Evolutionary conservation across 2,113 vertebrate species (phyloP), one percentile per base, ranked within the genome.

Genomic region (Thalassarche chlororhynchos): DNA sequence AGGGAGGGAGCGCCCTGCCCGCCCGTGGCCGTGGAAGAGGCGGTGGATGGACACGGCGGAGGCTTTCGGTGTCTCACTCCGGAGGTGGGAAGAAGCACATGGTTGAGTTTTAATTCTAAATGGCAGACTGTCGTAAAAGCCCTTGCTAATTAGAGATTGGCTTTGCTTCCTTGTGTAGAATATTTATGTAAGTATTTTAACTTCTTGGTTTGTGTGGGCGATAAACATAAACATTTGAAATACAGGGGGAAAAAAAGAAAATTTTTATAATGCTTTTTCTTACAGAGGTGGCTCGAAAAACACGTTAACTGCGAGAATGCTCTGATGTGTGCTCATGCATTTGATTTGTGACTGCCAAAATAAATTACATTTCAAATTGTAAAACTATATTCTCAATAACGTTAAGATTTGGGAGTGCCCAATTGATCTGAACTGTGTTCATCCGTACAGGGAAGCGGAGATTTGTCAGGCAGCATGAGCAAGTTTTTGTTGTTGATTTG

Each of bases 21-120:
- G 17, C 61, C 66, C 61, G 76, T 29, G 71, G 4, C 81, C 62
- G 15, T 8, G 84, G 49, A 9, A 19, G 47, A 14, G 20, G 42
- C 29, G 76, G 42, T 6, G 80, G 74, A 14, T 12, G 66, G 82
- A 8, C 65, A 6, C 75, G 61, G 40, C 18, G 23, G 52, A 15
- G 89, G 34, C 36, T 55, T 28, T 21, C 29, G 54, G 87, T n/a
- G 47, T 26, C 64, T 66, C 84, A 17, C 34, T 14, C 87, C 65
- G 70, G 74, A 23, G 81, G 81, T 70, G 74, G 90, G 87, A 61
- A 89, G 92, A 47, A 93, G 92, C 96, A 96, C 96, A 97, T 95
- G 94, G 88, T 13, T 84, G 95, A 87, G 94, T 76, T 89, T 89
- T 94, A 94, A 95, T 94, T 92, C 81, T 68, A 72, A 94, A 92